phyloP scores from a whole-genome alignment of 2,888 invertebrate species.

The Uropetala carovei region DNA sequence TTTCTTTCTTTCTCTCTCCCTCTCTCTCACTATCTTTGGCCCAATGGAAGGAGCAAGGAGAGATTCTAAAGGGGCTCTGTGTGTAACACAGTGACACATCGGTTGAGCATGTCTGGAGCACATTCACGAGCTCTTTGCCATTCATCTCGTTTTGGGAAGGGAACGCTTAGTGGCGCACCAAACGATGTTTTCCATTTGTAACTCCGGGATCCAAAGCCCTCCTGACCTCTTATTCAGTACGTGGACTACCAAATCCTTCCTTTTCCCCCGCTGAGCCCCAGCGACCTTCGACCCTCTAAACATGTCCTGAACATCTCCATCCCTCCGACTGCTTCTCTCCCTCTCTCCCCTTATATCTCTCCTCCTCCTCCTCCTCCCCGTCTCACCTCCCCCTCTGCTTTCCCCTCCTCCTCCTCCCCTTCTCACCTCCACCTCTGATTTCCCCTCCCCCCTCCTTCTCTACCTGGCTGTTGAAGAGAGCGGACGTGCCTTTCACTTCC shows the following conservation, averaged over 20 bases:
- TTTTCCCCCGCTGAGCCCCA: background rate
- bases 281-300: background rate
- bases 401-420: background rate
- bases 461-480: too few relatives aligned
- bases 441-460: too few relatives aligned
- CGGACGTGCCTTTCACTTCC: too few relatives aligned
- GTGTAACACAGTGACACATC: constrained; percentile 17
- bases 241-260: too few relatives aligned
- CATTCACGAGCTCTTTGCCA: constrained; percentile 10
- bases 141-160: constrained; percentile 23
- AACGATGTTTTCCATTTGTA: constrained; percentile 53
- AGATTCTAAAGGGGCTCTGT: background rate
- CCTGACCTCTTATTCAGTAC: background rate
- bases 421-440: too few relatives aligned
- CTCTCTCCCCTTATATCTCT: background rate
- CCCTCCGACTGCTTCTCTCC: background rate
- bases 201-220: constrained; percentile 25
- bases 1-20: background rate
- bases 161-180: constrained; percentile 30
- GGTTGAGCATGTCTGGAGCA: constrained; percentile 33
- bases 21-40: background rate
- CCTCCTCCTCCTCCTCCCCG: background rate
- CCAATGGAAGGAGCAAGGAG: background rate
- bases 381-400: background rate
- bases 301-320: background rate